Conservation (phyloP, 1,140 invertebrate species). For the Cherax destructor region DNA sequence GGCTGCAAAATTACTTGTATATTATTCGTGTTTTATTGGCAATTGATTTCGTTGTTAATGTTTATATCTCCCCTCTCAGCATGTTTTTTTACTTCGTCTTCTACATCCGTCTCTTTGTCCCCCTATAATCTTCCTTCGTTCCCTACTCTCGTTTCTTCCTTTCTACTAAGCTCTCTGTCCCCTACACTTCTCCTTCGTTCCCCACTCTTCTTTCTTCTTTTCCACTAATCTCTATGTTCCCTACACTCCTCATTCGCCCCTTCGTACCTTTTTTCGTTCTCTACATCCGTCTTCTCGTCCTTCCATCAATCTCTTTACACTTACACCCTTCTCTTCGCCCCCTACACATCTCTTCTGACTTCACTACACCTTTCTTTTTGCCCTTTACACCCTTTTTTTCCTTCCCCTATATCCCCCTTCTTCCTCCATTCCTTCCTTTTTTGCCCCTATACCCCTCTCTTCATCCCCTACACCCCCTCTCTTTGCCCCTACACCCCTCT, state of each 20-base stretch:
- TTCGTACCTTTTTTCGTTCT: too few species aligned
- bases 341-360: neutral
- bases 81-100: too few species aligned
- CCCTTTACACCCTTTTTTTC: neutral
- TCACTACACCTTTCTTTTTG: neutral
- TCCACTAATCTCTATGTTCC: conserved; percentile 4
- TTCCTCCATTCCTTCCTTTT: neutral
- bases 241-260: neutral
- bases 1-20: too few species aligned
- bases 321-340: neutral
- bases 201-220: neutral
- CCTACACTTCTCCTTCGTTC: neutral
- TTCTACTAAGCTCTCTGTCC: neutral
- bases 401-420: neutral
- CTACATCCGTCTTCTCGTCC: neutral
- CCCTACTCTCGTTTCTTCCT: neutral
- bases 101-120: too few species aligned
- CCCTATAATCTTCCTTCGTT: neutral
- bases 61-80: too few species aligned
- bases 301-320: neutral
- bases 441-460: neutral
- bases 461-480: neutral
- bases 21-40: too few species aligned
- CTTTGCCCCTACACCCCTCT: neutral
- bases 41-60: too few species aligned